Base-by-base conservation (phyloP, 2,113 vertebrate species). In the Rattus norvegicus region DNA sequence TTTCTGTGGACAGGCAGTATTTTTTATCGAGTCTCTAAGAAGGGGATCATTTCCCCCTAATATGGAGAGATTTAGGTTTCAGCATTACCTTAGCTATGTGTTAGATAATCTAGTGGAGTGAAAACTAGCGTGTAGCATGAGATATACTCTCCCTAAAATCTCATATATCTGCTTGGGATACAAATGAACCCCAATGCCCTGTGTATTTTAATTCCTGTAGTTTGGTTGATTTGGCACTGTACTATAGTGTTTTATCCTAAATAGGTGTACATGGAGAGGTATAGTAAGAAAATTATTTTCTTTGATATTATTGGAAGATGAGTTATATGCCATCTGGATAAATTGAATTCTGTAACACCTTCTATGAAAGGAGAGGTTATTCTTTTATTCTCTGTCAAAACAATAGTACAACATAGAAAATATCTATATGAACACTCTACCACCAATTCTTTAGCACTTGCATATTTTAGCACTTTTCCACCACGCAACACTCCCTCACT, bases 311-410 rank as follows among this genome's bases (percentile, higher is more conserved):
- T n/a, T 79, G 47, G 56, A 91, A 93, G 89, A 90, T 81, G 79
- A 90, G 75, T 43, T 47, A 63, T 75, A 79, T 47, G 72, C 43
- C 39, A 65, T 77, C 54, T 30, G 77, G 79, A 39, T 52, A 24
- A 76, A 30, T 1, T 67, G 39, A 95, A 54, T 33, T 39, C 77
- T 79, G 6, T 16, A 69, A 43, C n/a, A 76, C 33, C 77, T 90
- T 84, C 47, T 7, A 26, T 61, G 39, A 87, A 69, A 90, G 63
- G 36, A 49, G 33, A 96, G 26, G 70, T 33, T 52, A 75, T 87
- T 95, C 77, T 70, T 30, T 86, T 85, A 79, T 56, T 88, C 61
- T 94, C 94, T 33, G 49, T 61, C 16, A 94, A 61, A 59, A 90
- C 69, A 95, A 8, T 30, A 85, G 75, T 73, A 70, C 4, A 65